These are phyloP conservation scores for Papilio protenor DNA, from an alignment of 2,888 invertebrate genomes.

Conservation along the genomic window DNA sequence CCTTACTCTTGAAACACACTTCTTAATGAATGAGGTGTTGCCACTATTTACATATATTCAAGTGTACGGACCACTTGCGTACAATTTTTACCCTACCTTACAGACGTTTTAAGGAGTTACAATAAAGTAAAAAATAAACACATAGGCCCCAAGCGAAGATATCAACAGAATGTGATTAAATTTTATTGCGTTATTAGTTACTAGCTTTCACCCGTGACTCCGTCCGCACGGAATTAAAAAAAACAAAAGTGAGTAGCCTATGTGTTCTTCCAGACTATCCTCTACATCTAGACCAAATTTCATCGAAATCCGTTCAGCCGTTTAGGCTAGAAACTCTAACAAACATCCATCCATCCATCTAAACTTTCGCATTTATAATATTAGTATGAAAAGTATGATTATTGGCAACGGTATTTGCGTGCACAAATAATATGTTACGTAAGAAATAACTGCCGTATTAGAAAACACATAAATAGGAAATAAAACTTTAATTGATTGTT, in stretches of 20 bases:
- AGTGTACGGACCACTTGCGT: constrained; percentile 4
- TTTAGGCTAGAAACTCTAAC: too few relatives aligned
- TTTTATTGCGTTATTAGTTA: constrained; percentile 21
- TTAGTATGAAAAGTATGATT: too few relatives aligned
- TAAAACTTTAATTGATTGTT: constrained; percentile 40
- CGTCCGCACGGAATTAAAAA: too few relatives aligned
- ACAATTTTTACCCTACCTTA: background rate
- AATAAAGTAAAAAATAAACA: constrained; percentile 8
- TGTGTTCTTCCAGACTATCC: too few relatives aligned
- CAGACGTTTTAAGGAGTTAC: background rate
- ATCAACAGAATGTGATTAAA: background rate
- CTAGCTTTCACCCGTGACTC: too few relatives aligned
- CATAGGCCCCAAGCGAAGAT: background rate
- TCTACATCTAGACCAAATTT: too few relatives aligned
- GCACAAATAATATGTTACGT: constrained; percentile 28
- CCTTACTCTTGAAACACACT: constrained; percentile 21
- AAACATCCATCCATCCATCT: too few relatives aligned
- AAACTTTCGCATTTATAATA: too few relatives aligned
- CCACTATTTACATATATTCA: constrained; percentile 23
- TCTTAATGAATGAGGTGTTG: constrained; percentile 2
- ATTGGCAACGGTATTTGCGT: background rate
- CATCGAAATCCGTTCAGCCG: too few relatives aligned
- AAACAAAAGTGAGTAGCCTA: too few relatives aligned
- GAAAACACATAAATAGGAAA: constrained; percentile 35
- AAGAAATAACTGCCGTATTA: constrained; percentile 35